phyloP scores from a whole-genome alignment of 2,888 invertebrate genomes.

The Tetragonisca angustula region DNA sequence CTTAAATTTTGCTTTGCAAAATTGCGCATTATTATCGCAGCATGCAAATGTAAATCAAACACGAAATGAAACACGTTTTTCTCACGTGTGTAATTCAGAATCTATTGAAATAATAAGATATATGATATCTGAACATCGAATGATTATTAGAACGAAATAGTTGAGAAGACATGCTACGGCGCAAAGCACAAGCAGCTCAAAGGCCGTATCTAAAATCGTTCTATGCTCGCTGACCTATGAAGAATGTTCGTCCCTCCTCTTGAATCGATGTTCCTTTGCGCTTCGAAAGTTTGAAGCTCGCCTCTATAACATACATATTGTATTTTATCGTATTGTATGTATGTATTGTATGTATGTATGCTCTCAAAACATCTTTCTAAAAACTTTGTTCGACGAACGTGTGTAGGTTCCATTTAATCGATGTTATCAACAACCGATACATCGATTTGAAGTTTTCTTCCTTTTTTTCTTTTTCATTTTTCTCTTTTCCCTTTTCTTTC shows the following conservation, averaged over 20 bases:
- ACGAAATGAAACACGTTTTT: not conserved
- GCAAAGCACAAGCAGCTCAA: conserved; percentile 65
- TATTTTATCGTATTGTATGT: too few relatives aligned
- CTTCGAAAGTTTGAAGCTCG: conserved; percentile 33
- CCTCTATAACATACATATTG: conserved; percentile 6
- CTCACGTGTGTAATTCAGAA: not conserved
- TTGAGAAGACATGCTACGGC: conserved; percentile 19
- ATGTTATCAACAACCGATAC: not conserved
- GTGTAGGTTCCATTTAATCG: not conserved
- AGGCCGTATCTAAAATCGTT: conserved; percentile 79
- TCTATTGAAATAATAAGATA: not conserved
- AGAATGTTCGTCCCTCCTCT: conserved; percentile 71
- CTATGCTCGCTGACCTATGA: conserved; percentile 74
- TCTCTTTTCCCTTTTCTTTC: not conserved
- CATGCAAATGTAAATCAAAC: not conserved
- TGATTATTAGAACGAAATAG: conserved; percentile 36
- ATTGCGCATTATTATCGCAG: not conserved
- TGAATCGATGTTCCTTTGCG: conserved; percentile 67
- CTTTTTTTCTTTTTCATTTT: not conserved
- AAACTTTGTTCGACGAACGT: not conserved
- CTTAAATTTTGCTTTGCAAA: not conserved
- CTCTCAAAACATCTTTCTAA: conserved; percentile 17
- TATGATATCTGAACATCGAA: conserved; percentile 18
- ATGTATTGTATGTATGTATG: too few relatives aligned
- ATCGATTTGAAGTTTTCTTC: not conserved